A percentile compares a stretch with the other conserved stretches of the same genome.
phyloP scores from a whole-genome alignment of 2,113 vertebrate genomes.

The Leptobrachium leishanense region DNA sequence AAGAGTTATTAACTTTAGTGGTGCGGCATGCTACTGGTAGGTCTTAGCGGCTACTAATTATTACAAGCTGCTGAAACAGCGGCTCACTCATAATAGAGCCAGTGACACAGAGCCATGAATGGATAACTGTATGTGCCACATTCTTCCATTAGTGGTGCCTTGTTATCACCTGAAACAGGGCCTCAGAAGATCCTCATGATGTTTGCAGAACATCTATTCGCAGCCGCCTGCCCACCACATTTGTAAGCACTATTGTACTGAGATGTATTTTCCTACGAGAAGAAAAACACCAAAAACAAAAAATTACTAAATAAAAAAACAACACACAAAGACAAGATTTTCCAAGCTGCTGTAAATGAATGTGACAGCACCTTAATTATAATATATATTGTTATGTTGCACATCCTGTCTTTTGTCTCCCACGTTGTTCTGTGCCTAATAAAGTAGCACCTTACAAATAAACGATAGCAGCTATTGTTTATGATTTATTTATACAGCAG shows the following conservation, averaged over 20 bases:
- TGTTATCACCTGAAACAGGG: too few species aligned
- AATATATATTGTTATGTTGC: conserved; percentile 42
- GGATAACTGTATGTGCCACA: too few species aligned
- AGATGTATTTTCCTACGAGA: conserved; percentile 15
- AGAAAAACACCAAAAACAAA: conserved; percentile 6
- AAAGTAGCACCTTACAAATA: conserved; percentile 38
- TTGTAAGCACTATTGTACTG: conserved; percentile 6
- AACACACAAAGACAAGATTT: conserved; percentile 1
- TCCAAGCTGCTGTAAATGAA: conserved; percentile 10
- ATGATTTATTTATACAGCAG: conserved; percentile 47
- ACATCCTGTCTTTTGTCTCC: conserved; percentile 24
- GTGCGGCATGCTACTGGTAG: too few species aligned
- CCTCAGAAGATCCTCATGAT: too few species aligned
- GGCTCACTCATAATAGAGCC: too few species aligned
- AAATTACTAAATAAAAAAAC: background rate
- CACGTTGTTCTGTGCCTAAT: conserved; percentile 38
- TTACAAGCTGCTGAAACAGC: too few species aligned
- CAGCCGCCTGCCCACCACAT: background rate
- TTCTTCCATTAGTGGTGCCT: too few species aligned
- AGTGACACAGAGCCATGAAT: too few species aligned
- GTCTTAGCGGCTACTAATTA: too few species aligned
- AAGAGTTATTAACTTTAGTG: too few species aligned
- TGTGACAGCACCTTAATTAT: conserved; percentile 42
- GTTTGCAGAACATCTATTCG: background rate
- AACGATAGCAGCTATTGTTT: conserved; percentile 39